A percentile compares a stretch with the other conserved stretches of the same genome.
Conservation (phyloP, 2,888 invertebrate species). For the Lingula anatina region DNA sequence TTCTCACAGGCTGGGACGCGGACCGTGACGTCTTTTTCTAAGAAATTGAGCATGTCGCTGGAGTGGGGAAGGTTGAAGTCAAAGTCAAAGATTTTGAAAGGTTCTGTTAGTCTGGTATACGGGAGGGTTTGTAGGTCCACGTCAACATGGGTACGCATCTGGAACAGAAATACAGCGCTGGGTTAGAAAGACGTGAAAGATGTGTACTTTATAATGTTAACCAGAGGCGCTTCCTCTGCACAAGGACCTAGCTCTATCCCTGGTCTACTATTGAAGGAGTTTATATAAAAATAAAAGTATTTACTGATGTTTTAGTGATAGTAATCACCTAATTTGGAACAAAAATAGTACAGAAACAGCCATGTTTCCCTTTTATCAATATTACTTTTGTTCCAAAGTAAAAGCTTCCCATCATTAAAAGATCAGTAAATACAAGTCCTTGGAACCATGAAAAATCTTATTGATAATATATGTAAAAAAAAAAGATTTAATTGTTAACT, state of each 20-base stretch:
- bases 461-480: not conserved
- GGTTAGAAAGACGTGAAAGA: no score
- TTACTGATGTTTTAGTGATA: not conserved
- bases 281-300: not conserved
- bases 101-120: constrained; percentile 29
- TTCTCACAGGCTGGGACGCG: constrained; percentile 18
- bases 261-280: not conserved
- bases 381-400: no score
- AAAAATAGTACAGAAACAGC: no score
- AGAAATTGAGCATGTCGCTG: no score
- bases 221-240: no score
- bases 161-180: constrained; percentile 14
- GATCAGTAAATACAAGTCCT: no score
- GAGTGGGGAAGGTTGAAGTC: constrained; percentile 19
- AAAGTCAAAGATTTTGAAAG: constrained; percentile 29
- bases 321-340: no score
- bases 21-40: constrained; percentile 17
- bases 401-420: no score
- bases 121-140: constrained; percentile 30
- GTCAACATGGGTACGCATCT: constrained; percentile 37
- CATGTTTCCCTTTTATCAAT: no score
- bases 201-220: no score
- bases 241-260: not conserved
- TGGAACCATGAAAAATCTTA: no score
- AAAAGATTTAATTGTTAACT: no score